Conservation (phyloP, 2,888 invertebrate species). For the Harpalus rubripes region DNA sequence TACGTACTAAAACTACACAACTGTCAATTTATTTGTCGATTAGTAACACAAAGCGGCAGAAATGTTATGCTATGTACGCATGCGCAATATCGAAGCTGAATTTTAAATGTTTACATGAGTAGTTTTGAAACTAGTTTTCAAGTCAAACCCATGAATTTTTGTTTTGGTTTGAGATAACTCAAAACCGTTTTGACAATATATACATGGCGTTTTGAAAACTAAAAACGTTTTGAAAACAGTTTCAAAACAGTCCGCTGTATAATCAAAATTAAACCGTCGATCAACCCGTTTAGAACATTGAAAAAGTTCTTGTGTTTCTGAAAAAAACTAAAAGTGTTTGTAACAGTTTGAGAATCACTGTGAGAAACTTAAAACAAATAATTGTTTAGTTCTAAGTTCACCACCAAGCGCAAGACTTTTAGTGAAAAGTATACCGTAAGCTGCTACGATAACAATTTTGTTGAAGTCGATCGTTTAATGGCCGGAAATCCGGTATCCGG, state of each 20-base stretch:
- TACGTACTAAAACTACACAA: no score
- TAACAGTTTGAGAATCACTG: slow-evolving; percentile 47
- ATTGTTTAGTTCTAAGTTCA: slow-evolving; percentile 53
- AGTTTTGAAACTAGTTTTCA: no score
- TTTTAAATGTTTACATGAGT: no score
- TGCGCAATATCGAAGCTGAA: no score
- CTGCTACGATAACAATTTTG: slow-evolving; percentile 60
- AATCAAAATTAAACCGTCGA: neutral
- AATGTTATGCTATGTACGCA: no score
- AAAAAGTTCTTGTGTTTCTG: neutral
- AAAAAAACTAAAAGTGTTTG: slow-evolving; percentile 9
- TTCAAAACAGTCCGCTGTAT: neutral
- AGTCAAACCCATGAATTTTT: no score
- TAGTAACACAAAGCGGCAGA: no score
- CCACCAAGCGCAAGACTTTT: slow-evolving; percentile 55
- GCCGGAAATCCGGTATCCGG: slow-evolving; percentile 57
- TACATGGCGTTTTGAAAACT: no score
- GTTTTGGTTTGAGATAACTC: no score
- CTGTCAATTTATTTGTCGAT: no score
- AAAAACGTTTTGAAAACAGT: no score
- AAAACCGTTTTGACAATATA: no score
- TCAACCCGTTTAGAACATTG: neutral
- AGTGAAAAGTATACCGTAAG: slow-evolving; percentile 54
- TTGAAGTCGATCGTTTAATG: slow-evolving; percentile 61
- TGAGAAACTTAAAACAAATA: slow-evolving; percentile 44